Base-by-base conservation (phyloP, 2,888 invertebrate genomes). In the Ophion ellenae region DNA sequence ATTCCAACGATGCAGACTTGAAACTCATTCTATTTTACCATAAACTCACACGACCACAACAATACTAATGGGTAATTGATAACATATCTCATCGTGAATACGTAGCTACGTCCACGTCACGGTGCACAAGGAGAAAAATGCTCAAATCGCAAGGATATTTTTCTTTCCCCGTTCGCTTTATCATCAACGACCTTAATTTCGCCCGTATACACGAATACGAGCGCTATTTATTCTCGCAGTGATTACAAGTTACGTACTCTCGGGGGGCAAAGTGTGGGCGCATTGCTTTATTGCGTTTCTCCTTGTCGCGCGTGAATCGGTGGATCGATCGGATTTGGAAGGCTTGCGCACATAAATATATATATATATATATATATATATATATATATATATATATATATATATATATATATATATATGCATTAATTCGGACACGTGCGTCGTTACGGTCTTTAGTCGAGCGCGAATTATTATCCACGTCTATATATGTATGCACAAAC, bases 381-480 rank as follows among this genome's bases (percentile, higher is more conserved):
- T 53, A 17, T 53, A 17, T 53, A 17, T 53, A 53, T 53, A 14
- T 47, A 47, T 47, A 47, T 47, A 47, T 47, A 47, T 47, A 47
- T 47, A 10, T 47, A 10, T 47, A 47, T 47, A 47, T 47, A 47
- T 47, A 53, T 53, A 53, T 53, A 53, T 53, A 17, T 47, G 47
- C 47, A 47, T 47, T 47, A 47, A 47, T 47, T 14, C 17, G 57
- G 53, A 45, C 61, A 74, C 74, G 76, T 66, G 70, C 24, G 64
- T 64, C 57, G 64, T 32, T 17, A 28, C 75, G 69, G 76, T 75
- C 81, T 67, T 85, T 85, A 79, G 67, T 81, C 74, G 64, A 78
- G 74, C 74, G 82, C 75, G 79, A 81, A 82, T 81, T 82, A 84
- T 84, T 47, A 47, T 84, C 74, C 64, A 75, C 83, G 79, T 71